A percentile compares a stretch with the other conserved stretches of the same genome.
These are phyloP conservation scores for Dicranocentrus wangi DNA, from an alignment of 2,888 invertebrate genomes.

Conservation along the genomic window DNA sequence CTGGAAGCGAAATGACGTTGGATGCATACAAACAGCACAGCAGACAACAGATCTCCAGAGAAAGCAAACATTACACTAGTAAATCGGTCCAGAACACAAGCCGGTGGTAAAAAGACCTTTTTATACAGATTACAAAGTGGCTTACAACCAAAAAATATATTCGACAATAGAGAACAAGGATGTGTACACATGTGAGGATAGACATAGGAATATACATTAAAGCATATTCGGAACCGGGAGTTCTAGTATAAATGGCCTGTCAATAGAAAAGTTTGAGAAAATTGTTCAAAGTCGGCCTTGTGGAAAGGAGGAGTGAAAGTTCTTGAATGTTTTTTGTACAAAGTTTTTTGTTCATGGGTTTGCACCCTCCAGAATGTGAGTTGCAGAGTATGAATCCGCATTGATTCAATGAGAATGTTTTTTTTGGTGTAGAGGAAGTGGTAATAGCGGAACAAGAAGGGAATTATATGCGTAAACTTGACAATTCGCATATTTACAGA, in stretches of 20 bases:
- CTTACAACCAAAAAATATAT: not conserved
- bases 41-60: no score
- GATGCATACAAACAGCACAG: not conserved
- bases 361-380: no score
- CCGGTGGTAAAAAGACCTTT: not conserved
- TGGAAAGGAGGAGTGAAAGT: constrained; percentile 45
- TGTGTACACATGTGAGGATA: not conserved
- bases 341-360: constrained; percentile 30
- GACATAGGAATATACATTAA: not conserved
- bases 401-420: not conserved
- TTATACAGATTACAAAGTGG: constrained; percentile 15
- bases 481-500: constrained; percentile 1
- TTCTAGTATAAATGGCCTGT: constrained; percentile 51
- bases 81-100: not conserved
- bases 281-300: constrained; percentile 56
- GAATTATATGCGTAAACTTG: not conserved
- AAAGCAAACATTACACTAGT: constrained; percentile 8
- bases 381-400: constrained; percentile 3
- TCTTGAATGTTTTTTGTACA: constrained; percentile 2
- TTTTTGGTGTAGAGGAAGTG: not conserved
- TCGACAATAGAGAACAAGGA: not conserved
- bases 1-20: not conserved
- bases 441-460: not conserved
- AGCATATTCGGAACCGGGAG: not conserved
- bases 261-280: constrained; percentile 47